A percentile compares a stretch with the other conserved stretches of the same genome.
Evolutionary conservation across 2,888 invertebrate genomes (phyloP).

Genomic region (Diaperis boleti): DNA sequence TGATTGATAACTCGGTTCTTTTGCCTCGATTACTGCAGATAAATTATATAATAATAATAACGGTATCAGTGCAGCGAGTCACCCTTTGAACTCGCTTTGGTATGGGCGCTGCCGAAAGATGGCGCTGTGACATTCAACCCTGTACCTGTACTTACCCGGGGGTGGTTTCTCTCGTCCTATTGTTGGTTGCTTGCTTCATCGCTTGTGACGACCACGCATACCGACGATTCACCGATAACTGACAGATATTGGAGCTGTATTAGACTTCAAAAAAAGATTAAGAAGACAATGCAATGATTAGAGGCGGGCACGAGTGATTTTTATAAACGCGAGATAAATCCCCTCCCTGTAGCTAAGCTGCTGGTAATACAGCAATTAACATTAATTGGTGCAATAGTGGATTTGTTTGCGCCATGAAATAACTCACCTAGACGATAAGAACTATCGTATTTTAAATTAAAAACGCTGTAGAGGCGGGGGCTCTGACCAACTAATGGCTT

Average conservation of each 20-base stretch:
- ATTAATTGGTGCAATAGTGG: constrained; percentile 17
- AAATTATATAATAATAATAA: no score
- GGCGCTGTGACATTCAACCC: constrained; percentile 5
- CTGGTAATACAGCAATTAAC: constrained; percentile 4
- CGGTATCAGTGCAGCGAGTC: no score
- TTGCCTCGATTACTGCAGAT: no score
- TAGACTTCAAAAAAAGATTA: constrained; percentile 14
- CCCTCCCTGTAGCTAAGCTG: neutral
- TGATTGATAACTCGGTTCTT: constrained; percentile 30
- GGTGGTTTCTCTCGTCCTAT: neutral
- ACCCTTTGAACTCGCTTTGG: constrained; percentile 8
- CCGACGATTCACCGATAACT: constrained; percentile 10
- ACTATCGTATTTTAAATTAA: neutral
- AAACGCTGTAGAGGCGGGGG: neutral
- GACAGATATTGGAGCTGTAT: constrained; percentile 5
- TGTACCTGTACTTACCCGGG: constrained; percentile 17
- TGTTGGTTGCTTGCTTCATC: constrained; percentile 9
- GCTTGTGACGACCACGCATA: constrained; percentile 5
- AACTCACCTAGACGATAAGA: constrained; percentile 1
- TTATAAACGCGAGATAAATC: constrained; percentile 16
- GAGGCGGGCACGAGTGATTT: constrained; percentile 3
- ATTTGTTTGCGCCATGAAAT: constrained; percentile 1
- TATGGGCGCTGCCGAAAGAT: neutral
- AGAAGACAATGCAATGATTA: neutral
- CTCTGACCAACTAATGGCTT: neutral